These are phyloP conservation scores for Synergus gifuensis DNA, from an alignment of 2,888 invertebrate species.

Conservation along the genomic window DNA sequence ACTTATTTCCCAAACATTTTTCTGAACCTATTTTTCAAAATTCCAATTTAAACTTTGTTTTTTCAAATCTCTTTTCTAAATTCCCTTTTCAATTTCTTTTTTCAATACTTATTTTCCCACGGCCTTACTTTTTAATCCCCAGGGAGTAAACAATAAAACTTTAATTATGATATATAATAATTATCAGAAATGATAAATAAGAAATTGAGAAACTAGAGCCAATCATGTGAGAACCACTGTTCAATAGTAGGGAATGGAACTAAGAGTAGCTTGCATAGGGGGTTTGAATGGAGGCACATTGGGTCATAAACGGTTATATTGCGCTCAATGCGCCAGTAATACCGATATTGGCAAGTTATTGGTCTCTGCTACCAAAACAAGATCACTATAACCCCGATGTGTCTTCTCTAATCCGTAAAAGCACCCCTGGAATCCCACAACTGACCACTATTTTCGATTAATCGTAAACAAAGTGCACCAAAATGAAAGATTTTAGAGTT, in stretches of 20 bases:
- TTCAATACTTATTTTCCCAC: too few species aligned
- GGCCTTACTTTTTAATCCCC: too few species aligned
- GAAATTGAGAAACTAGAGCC: background rate
- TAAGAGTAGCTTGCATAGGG: slow-evolving; percentile 57
- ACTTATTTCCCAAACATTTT: too few species aligned
- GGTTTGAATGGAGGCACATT: slow-evolving; percentile 67
- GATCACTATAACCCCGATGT: slow-evolving; percentile 57
- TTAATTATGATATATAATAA: too few species aligned
- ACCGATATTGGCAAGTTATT: slow-evolving; percentile 77
- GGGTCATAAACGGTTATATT: slow-evolving; percentile 77
- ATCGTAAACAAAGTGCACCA: background rate
- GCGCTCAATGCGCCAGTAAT: slow-evolving; percentile 74
- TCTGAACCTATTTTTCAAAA: too few species aligned
- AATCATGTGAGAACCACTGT: slow-evolving; percentile 55
- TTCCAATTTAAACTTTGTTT: too few species aligned
- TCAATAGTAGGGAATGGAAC: slow-evolving; percentile 52
- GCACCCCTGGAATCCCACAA: slow-evolving; percentile 49
- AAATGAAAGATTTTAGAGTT: background rate
- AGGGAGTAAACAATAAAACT: too few species aligned
- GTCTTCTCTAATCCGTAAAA: slow-evolving; percentile 69
- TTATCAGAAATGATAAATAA: too few species aligned
- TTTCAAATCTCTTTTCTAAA: too few species aligned
- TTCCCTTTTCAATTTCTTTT: too few species aligned
- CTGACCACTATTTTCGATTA: background rate
- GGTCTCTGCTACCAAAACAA: slow-evolving; percentile 63